phyloP scores from a whole-genome alignment of 2,888 invertebrate genomes.

The Malacosoma neustria region DNA sequence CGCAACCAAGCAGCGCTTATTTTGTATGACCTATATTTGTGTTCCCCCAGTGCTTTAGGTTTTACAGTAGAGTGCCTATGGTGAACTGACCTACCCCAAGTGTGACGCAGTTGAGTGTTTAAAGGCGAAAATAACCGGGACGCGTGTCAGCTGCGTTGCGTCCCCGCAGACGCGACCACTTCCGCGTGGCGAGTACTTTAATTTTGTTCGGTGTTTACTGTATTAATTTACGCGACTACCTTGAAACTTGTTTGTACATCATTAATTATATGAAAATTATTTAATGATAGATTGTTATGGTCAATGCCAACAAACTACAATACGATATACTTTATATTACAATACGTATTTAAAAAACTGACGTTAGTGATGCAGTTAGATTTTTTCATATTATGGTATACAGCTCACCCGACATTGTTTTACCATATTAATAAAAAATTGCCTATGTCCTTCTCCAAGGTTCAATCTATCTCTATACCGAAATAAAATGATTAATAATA shows the following conservation, averaged over 20 bases:
- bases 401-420: too few relatives aligned
- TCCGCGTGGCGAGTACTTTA: constrained; percentile 22
- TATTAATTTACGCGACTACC: neutral
- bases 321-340: too few relatives aligned
- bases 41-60: constrained; percentile 63
- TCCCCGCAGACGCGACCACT: constrained; percentile 32
- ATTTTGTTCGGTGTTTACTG: neutral
- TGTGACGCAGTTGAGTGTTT: constrained; percentile 40
- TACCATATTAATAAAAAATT: too few relatives aligned
- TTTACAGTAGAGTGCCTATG: constrained; percentile 56
- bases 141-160: constrained; percentile 37
- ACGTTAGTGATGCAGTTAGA: too few relatives aligned
- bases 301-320: neutral
- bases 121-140: constrained; percentile 57
- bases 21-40: constrained; percentile 58
- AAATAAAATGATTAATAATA: too few relatives aligned
- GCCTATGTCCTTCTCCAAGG: too few relatives aligned
- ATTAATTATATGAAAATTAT: neutral
- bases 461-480: too few relatives aligned
- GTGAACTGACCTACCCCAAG: constrained; percentile 60
- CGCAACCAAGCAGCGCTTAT: constrained; percentile 29
- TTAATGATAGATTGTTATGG: neutral
- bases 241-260: neutral
- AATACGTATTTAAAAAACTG: too few relatives aligned
- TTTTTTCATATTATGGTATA: too few relatives aligned